A percentile compares a stretch with the other conserved stretches of the same genome.
phyloP scores from a whole-genome alignment of 2,113 vertebrate species.

The Nanorana parkeri region DNA sequence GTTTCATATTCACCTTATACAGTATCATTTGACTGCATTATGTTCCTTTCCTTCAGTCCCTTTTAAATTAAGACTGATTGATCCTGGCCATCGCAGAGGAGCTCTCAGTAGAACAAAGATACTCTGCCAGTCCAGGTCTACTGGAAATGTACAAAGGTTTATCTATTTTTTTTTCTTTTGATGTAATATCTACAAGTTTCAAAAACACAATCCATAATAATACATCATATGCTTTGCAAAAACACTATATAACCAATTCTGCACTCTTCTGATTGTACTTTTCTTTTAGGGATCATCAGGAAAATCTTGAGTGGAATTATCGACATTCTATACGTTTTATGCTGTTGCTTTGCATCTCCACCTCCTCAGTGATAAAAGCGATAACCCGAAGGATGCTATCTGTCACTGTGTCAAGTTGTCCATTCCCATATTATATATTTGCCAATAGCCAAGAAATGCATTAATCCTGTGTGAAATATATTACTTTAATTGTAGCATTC shows the following conservation, averaged over 20 bases:
- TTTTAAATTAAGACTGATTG: too few species aligned
- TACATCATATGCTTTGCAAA: too few species aligned
- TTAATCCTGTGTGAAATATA: not conserved
- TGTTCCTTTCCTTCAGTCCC: too few species aligned
- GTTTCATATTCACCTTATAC: too few species aligned
- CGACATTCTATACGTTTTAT: not conserved
- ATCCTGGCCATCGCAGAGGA: too few species aligned
- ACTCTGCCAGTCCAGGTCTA: too few species aligned
- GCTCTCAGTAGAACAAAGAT: too few species aligned
- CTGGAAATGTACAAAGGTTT: too few species aligned
- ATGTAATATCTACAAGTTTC: too few species aligned
- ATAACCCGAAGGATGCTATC: not conserved
- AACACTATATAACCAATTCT: not conserved
- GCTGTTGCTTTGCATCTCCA: not conserved
- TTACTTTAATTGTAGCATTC: not conserved
- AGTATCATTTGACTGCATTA: too few species aligned
- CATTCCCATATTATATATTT: not conserved
- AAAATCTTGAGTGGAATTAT: not conserved
- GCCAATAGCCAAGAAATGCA: not conserved
- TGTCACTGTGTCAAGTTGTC: not conserved
- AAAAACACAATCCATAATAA: too few species aligned
- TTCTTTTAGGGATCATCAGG: not conserved
- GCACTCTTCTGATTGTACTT: not conserved
- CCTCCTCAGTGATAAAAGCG: not conserved
- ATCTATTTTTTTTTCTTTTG: too few species aligned